phyloP scores from a whole-genome alignment of 2,888 invertebrate genomes.

The Luperina testacea region DNA sequence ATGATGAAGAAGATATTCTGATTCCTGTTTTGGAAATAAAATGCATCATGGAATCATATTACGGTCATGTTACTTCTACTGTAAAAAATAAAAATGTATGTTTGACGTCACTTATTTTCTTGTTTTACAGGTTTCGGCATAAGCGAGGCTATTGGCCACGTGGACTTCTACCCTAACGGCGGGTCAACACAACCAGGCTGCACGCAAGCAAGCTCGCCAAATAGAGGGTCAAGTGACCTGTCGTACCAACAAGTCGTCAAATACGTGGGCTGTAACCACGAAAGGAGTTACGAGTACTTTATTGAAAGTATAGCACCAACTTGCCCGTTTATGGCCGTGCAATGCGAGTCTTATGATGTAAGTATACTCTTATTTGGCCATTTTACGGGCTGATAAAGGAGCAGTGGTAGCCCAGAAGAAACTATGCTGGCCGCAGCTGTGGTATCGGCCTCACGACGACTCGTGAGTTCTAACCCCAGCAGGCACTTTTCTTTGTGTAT shows the following conservation, averaged over 20 bases:
- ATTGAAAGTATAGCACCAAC: constrained; percentile 94
- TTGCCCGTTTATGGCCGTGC: constrained; percentile 94
- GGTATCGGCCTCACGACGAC: not conserved
- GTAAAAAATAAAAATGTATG: not conserved
- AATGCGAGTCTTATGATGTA: constrained; percentile 94
- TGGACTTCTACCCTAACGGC: constrained; percentile 98
- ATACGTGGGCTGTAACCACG: constrained; percentile 96
- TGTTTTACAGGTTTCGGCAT: constrained; percentile 92
- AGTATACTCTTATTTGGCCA: constrained; percentile 60
- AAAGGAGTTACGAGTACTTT: constrained; percentile 95
- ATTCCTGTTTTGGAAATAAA: not conserved
- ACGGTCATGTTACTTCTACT: not conserved
- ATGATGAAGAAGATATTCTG: not conserved
- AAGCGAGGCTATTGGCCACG: constrained; percentile 95
- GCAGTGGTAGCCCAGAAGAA: not conserved
- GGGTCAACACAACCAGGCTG: constrained; percentile 92
- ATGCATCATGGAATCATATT: not conserved
- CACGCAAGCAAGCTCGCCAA: constrained; percentile 71
- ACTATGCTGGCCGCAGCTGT: not conserved
- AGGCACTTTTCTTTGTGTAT: not conserved
- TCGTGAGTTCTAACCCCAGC: not conserved
- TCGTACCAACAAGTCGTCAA: constrained; percentile 88
- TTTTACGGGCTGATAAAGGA: not conserved
- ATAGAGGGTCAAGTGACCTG: constrained; percentile 72
- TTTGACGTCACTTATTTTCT: not conserved